Evolutionary conservation across 2,797 vertebrate species (phyloP), one percentile per base, ranked within the genome.

Genomic region (Tamandua tetradactyla): DNA sequence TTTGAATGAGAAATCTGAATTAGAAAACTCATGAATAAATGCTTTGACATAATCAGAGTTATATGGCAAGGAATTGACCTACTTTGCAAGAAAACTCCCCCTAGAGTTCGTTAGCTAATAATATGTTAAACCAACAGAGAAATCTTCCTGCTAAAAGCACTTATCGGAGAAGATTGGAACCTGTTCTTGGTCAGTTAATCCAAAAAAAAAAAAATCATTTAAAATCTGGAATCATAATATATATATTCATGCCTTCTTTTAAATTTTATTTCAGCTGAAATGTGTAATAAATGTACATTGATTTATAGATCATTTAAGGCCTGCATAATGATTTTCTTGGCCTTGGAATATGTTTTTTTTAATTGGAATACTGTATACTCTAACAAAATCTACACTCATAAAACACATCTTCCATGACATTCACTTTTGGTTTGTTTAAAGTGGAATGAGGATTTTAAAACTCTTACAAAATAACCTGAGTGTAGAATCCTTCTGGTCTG

Each of bases 11-110:
- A n/a, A n/a, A n/a, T n/a, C 95, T 97, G 97, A 98, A 97, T 98
- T 98, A 96, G 80, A 97, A 98, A 97, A 97, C 95, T 97, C 97
- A 97, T 97, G 96, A 98, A 98, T 98, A 98, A 98, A 98, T 98
- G 97, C 97, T 97, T 98, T 97, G 97, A 97, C 97, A 97, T 97
- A 98, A 98, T 98, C 97, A 97, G 96, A 98, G 98, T 98, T 97
- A 96, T 97, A 97, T 97, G 97, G 97, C 94, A 97, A 86, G 97
- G 97, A 98, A 97, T 85, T 98, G 97, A 98, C 98, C 98, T 98
- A 98, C 97, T 98, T 98, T 98, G 89, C 96, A 97, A 97, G 97
- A 97, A 98, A 96, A 93, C 96, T 97, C 96, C 97, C 97, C 97
- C 96, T 76, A 97, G 98, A 97, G 97, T 97, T 97, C 89, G 90